A percentile compares a stretch with the other conserved stretches of the same genome.
Conservation (phyloP, 1,140 invertebrate species). For the Micrasema longulum region DNA sequence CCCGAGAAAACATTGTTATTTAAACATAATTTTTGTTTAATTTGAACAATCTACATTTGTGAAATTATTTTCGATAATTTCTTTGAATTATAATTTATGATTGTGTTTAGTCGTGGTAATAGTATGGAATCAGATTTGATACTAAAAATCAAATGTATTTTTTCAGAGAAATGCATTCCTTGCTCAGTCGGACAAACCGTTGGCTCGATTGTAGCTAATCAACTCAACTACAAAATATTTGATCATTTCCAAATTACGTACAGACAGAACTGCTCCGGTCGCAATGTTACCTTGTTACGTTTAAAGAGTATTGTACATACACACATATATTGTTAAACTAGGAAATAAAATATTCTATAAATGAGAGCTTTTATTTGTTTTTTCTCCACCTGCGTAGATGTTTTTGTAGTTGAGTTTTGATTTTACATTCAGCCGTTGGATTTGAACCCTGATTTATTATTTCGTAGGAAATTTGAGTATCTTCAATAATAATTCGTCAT, state of each 20-base stretch:
- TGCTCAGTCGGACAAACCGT: conserved; percentile 33
- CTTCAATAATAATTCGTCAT: background rate
- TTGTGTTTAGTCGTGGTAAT: too few species aligned
- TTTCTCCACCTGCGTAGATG: conserved; percentile 24
- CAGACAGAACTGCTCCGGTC: background rate
- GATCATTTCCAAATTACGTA: background rate
- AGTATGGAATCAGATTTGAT: too few species aligned
- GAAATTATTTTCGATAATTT: too few species aligned
- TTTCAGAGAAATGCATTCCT: conserved; percentile 38
- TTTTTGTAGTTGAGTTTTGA: conserved; percentile 38
- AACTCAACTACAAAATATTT: conserved; percentile 30
- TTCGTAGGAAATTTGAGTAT: conserved; percentile 3
- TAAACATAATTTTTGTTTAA: too few species aligned
- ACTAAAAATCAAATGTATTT: conserved; percentile 27
- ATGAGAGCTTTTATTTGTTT: background rate
- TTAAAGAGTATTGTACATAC: conserved; percentile 5
- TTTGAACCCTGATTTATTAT: conserved; percentile 10
- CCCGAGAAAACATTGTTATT: too few species aligned
- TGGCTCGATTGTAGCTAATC: conserved; percentile 35
- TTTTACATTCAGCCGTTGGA: conserved; percentile 28
- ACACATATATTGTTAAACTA: too few species aligned
- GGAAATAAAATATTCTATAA: conserved; percentile 27
- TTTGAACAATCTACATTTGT: too few species aligned
- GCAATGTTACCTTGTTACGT: too few species aligned
- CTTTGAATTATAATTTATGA: too few species aligned